Base-by-base conservation (phyloP, 1,140 invertebrate genomes). In the Aethina tumida region DNA sequence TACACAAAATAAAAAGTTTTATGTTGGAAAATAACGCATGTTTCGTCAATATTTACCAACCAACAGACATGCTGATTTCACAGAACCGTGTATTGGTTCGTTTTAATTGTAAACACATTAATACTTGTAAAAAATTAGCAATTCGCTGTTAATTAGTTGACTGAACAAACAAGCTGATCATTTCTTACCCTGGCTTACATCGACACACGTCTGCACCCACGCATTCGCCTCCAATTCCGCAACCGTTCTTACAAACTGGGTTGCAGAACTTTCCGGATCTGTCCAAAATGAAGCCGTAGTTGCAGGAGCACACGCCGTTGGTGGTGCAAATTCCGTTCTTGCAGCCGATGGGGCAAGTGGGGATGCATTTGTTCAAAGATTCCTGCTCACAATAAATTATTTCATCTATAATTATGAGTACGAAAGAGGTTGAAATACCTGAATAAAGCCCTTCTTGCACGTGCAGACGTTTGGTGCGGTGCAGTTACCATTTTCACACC, bases 321-420 rank as follows among this genome's bases (percentile, higher is more conserved):
- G 37, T 25, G 4, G 68, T 68, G 47, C 76, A 80, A 16, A 68
- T 63, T 2, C 75, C 76, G 47, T 79, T 76, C 16, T 64, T 59
- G 46, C 77, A 79, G 1, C 74, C 71, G 15, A 68, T 66, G 2
- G 72, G 65, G 49, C 77, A 79, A 19, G 70, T 59, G 3, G 75
- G 59, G 0, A 72, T 55, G 35, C 71, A 74, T 37, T 65, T 61
- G 1, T 60, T 43, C 7, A n/a, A n/a, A n/a, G n/a, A n/a, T n/a
- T n/a, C n/a, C n/a, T n/a, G n/a, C n/a, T n/a, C n/a, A n/a, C n/a
- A n/a, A n/a, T n/a, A n/a, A n/a, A n/a, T n/a, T n/a, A n/a, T n/a
- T n/a, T n/a, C n/a, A n/a, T n/a, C n/a, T n/a, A n/a, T n/a, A n/a
- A n/a, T n/a, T n/a, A n/a, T n/a, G n/a, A n/a, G n/a, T n/a, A n/a